phyloP scores from a whole-genome alignment of 2,797 vertebrate genomes.

The Syncerus caffer region DNA sequence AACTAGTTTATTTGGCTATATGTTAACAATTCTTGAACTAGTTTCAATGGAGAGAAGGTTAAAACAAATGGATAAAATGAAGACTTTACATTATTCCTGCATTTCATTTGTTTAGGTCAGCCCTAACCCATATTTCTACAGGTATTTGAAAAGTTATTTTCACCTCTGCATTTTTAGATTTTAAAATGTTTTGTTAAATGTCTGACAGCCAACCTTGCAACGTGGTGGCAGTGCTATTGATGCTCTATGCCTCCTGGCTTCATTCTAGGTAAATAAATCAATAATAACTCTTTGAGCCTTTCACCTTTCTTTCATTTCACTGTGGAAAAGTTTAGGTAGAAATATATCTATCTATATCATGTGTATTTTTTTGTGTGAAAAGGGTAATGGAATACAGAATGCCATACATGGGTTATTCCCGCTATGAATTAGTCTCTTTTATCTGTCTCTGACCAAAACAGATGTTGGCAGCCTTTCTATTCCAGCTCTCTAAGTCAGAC shows the following conservation, averaged over 20 bases:
- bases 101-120: not conserved
- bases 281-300: not conserved
- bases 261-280: conserved; percentile 11
- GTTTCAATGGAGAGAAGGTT: not conserved
- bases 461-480: conserved; percentile 85
- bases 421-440: conserved; percentile 84
- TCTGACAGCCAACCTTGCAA: not conserved
- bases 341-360: conserved; percentile 63
- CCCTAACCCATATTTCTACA: not conserved
- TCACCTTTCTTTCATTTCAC: conserved; percentile 28
- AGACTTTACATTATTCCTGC: not conserved
- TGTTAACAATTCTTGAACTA: not conserved
- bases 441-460: conserved; percentile 86
- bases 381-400: conserved; percentile 81
- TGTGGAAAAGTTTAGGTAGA: conserved; percentile 50
- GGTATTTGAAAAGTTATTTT: not conserved
- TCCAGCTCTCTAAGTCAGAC: conserved; percentile 83
- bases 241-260: not conserved
- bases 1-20: not conserved
- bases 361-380: conserved; percentile 48
- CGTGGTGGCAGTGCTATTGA: not conserved
- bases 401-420: conserved; percentile 80
- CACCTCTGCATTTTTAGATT: not conserved
- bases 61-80: not conserved
- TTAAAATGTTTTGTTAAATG: not conserved